Evolutionary conservation across 2,888 invertebrate species (phyloP).

Genomic region (Biston stratarius): DNA sequence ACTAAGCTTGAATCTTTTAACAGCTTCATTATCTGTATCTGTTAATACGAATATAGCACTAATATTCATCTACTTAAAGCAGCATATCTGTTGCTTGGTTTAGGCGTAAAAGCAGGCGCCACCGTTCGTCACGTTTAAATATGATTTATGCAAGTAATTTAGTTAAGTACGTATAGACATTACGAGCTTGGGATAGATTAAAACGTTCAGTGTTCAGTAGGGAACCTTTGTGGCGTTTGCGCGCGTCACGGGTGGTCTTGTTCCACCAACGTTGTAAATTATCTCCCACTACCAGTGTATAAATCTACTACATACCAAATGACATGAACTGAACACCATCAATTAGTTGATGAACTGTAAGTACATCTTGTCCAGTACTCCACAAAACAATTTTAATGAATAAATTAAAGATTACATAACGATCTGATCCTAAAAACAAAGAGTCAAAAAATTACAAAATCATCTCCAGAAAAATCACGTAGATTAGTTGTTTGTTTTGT

Average conservation of each 20-base stretch:
- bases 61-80: conserved; percentile 52
- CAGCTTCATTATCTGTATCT: conserved; percentile 10
- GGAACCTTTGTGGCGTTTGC: conserved; percentile 58
- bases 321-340: no score
- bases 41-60: conserved; percentile 50
- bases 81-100: conserved; percentile 53
- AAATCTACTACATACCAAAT: no score
- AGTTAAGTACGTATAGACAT: conserved; percentile 84
- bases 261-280: conserved; percentile 34
- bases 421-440: no score
- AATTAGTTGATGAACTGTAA: no score
- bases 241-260: conserved; percentile 26
- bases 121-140: conserved; percentile 82
- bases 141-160: conserved; percentile 86
- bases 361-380: no score
- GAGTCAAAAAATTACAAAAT: no score
- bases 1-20: background rate
- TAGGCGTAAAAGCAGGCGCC: conserved; percentile 57
- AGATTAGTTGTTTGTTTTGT: no score
- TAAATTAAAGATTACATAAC: no score
- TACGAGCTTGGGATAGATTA: conserved; percentile 78
- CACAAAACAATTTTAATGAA: no score
- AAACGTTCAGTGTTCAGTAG: conserved; percentile 76
- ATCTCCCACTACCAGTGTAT: conserved; percentile 9
- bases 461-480: no score